phyloP scores from a whole-genome alignment of 2,113 vertebrate species.

The Calyptommatus sinebrachiatus region DNA sequence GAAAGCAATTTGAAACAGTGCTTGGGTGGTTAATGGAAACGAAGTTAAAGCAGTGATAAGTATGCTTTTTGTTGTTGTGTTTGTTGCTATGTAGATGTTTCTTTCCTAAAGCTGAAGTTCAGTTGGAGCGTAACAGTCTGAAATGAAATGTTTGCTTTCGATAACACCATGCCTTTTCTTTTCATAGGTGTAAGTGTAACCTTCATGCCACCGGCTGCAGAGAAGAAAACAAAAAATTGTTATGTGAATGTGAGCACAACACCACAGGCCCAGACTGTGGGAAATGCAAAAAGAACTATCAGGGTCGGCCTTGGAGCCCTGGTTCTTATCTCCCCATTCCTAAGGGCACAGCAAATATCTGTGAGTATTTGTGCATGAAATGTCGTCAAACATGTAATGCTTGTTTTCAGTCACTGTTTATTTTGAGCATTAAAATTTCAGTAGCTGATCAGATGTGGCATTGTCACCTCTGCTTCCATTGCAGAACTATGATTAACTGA shows the following conservation, averaged over 20 bases:
- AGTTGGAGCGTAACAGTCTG: slow-evolving; percentile 19
- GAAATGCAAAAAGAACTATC: slow-evolving; percentile 96
- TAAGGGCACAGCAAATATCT: slow-evolving; percentile 98
- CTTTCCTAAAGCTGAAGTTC: slow-evolving; percentile 1
- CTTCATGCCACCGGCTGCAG: slow-evolving; percentile 96
- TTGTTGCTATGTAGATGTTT: background rate
- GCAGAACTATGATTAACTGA: too few species aligned
- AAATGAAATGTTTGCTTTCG: slow-evolving; percentile 35
- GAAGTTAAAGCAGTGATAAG: background rate
- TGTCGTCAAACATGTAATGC: background rate
- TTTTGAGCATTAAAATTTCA: background rate
- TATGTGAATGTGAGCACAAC: slow-evolving; percentile 98
- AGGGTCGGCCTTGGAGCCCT: slow-evolving; percentile 92
- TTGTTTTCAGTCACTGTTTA: too few species aligned
- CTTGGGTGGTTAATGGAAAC: background rate
- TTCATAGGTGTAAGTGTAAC: slow-evolving; percentile 95
- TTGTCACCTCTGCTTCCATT: too few species aligned
- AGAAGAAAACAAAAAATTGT: slow-evolving; percentile 91
- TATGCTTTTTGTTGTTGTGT: background rate
- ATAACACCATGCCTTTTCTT: slow-evolving; percentile 60
- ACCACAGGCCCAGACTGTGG: slow-evolving; percentile 97
- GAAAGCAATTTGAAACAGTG: slow-evolving; percentile 10
- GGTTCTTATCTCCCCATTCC: slow-evolving; percentile 98
- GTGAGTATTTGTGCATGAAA: slow-evolving; percentile 79
- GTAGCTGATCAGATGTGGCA: background rate